phyloP scores from a whole-genome alignment of 2,888 invertebrate genomes.

The Notocelia uddmanniana region DNA sequence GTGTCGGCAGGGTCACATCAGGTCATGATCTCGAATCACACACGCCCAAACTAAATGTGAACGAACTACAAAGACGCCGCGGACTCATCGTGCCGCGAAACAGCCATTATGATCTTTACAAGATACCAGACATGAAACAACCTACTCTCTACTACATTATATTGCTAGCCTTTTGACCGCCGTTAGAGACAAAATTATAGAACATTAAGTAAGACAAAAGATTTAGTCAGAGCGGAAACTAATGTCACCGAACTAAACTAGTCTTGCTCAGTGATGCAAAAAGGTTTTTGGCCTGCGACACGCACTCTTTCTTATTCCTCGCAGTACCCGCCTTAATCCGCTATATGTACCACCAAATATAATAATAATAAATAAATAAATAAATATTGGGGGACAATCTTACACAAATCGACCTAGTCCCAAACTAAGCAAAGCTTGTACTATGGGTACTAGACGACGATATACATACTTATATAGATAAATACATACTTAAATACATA shows the following conservation, averaged over 20 bases:
- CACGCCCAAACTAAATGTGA: conserved; percentile 55
- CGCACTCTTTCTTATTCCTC: not conserved
- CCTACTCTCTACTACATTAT: conserved; percentile 24
- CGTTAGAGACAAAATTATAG: not conserved
- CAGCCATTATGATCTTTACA: conserved; percentile 50
- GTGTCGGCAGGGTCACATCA: conserved; percentile 31
- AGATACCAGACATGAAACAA: conserved; percentile 49
- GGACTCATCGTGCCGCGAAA: conserved; percentile 59
- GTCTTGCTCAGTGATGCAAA: conserved; percentile 11
- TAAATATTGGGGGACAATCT: no score
- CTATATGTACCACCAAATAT: no score
- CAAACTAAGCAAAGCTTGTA: no score
- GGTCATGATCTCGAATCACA: conserved; percentile 40
- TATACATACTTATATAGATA: no score
- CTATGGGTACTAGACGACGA: no score
- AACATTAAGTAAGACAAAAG: conserved; percentile 19
- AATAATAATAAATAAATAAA: no score
- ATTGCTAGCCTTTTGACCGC: not conserved
- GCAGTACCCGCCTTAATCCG: no score
- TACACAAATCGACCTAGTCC: no score
- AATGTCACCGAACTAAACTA: conserved; percentile 18
- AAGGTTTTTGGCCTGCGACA: conserved; percentile 6
- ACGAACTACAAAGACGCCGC: conserved; percentile 55
- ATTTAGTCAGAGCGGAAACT: conserved; percentile 12
- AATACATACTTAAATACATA: no score